Conservation (phyloP, 37 sponge, comb jelly and placozoan species). For the Oopsacas minuta region DNA sequence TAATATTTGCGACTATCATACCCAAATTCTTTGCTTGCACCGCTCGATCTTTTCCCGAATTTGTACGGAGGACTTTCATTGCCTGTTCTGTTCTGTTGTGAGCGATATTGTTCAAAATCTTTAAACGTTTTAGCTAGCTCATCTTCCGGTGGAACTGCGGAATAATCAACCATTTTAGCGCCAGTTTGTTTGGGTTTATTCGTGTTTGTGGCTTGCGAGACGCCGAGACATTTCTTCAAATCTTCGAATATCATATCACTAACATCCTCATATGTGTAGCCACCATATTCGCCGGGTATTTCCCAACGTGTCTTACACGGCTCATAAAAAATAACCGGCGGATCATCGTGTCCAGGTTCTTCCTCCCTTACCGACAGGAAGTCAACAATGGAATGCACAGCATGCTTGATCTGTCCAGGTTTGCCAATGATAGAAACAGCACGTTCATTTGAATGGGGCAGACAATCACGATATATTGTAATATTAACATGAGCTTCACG, state of each 20-base stretch:
- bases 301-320: background rate
- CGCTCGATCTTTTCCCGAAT: background rate
- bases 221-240: background rate
- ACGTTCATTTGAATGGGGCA: slow-evolving; percentile 6
- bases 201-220: background rate
- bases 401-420: background rate
- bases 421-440: slow-evolving; percentile 1
- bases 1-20: too few relatives aligned
- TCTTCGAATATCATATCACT: slow-evolving; percentile 7
- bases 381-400: background rate
- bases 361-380: background rate
- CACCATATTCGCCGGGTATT: slow-evolving; percentile 8
- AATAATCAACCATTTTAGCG: background rate
- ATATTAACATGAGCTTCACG: background rate
- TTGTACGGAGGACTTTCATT: background rate
- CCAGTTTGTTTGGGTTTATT: background rate
- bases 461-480: background rate
- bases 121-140: background rate
- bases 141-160: background rate
- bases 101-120: background rate
- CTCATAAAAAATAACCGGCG: background rate
- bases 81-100: background rate
- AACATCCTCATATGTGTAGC: background rate
- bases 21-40: too few relatives aligned
- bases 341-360: background rate